phyloP scores from a whole-genome alignment of 2,113 vertebrate genomes.

The Hemicordylus capensis region DNA sequence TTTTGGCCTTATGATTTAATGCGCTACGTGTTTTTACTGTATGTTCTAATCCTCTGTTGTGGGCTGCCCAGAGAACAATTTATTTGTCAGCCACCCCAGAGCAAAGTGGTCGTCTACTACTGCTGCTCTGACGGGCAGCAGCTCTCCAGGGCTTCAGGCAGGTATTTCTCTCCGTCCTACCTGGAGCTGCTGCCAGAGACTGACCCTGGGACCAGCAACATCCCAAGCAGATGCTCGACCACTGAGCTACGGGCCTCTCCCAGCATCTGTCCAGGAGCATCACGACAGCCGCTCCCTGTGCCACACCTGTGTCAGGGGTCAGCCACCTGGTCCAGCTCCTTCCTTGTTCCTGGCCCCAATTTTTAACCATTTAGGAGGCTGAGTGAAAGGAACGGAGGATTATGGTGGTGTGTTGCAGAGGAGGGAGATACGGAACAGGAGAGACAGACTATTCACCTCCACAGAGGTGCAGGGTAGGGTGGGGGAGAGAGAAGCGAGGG shows the following conservation, averaged over 20 bases:
- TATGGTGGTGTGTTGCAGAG: slow-evolving; percentile 31
- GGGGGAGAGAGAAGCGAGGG: background rate
- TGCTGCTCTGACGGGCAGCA: too few relatives aligned
- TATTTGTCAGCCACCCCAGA: too few relatives aligned
- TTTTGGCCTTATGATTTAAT: too few relatives aligned
- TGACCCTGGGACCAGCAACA: background rate
- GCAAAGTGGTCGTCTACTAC: too few relatives aligned
- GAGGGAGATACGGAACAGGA: too few relatives aligned
- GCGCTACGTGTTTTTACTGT: too few relatives aligned
- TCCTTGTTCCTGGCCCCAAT: background rate
- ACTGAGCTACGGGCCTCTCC: too few relatives aligned
- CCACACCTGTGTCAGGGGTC: background rate
- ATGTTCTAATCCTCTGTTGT: too few relatives aligned
- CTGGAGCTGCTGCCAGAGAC: background rate
- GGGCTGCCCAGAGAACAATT: too few relatives aligned
- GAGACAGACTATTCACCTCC: background rate
- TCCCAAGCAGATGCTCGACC: too few relatives aligned
- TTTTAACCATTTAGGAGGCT: slow-evolving; percentile 38
- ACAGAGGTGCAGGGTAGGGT: slow-evolving; percentile 10
- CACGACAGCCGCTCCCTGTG: background rate
- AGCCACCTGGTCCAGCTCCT: background rate
- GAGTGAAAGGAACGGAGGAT: slow-evolving; percentile 55
- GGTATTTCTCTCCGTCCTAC: too few relatives aligned
- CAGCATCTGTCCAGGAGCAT: background rate
- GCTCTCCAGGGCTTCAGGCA: too few relatives aligned